Base-by-base conservation (phyloP, 2,113 vertebrate genomes). In the Aplodontia rufa region DNA sequence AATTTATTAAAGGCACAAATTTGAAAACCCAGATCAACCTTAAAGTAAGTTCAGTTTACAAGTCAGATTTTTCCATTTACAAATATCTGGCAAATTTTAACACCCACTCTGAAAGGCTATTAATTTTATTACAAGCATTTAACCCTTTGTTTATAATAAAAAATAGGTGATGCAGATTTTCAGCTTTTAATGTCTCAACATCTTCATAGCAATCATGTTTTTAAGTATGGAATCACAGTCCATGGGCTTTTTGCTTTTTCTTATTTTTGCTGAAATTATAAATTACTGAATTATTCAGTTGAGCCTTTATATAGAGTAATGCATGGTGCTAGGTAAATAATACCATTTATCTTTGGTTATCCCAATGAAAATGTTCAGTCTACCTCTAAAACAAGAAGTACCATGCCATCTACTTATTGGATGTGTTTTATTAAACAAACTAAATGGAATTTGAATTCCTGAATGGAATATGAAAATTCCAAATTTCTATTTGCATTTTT, bases 91-190 rank as follows among this genome's bases (percentile, higher is more conserved):
- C 32, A 84, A 91, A 75, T 75, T 80, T 91, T 49, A 82, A 82
- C 28, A 72, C 51, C 9, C 8, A 49, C 66, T 60, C 51, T 83
- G 42, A 91, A 19, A 47, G 49, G 14, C 64, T 72, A 58, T 5
- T 92, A 42, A 72, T 68, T 71, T 83, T 58, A 72, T 51, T 60
- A 76, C 32, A 40, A 90, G 83, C 40, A 85, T n/a, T 62, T 79
- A 94, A 95, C 10, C 22, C 32, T 93, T 87, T 94, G 20, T n/a
- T 83, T 58, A 19, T 51, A 40, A 78, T 37, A 87, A 87, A 94
- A 93, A 72, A 32, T 58, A 68, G 22, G 42, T 40, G 85, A 76
- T 60, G 5, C 26, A 94, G 45, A 85, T 51, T 76, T 90, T 87
- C 40, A 90, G 11, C 55, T 75, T 94, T 74, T 88, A 95, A 51